phyloP scores from a whole-genome alignment of 2,797 vertebrate species.

The Antrozous pallidus region DNA sequence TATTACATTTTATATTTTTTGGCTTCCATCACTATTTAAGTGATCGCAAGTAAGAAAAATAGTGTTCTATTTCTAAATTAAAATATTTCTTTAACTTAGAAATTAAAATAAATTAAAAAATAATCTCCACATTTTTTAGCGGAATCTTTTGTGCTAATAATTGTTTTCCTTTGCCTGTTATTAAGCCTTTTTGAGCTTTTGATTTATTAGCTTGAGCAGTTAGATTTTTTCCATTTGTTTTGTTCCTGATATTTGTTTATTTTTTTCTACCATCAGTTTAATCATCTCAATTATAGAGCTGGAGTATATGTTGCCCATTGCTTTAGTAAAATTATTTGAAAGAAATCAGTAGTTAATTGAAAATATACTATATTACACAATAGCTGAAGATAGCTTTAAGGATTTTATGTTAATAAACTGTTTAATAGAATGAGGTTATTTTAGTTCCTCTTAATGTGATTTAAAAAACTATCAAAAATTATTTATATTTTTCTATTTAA shows the following conservation, averaged over 20 bases:
- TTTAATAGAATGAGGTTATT: background rate
- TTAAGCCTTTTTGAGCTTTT: background rate
- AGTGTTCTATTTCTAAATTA: background rate
- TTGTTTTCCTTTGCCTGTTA: background rate
- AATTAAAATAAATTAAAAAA: background rate
- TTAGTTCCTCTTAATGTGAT: background rate
- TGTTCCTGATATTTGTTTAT: background rate
- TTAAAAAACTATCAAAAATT: background rate
- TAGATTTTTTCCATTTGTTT: background rate
- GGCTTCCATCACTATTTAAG: background rate
- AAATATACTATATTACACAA: background rate
- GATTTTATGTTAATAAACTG: conserved; percentile 24
- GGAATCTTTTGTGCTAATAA: background rate
- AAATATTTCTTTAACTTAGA: conserved; percentile 1
- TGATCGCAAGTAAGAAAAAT: background rate
- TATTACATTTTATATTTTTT: background rate
- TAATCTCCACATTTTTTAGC: background rate
- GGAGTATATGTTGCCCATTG: background rate
- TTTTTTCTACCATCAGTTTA: conserved; percentile 34
- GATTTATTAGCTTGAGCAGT: background rate
- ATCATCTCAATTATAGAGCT: background rate
- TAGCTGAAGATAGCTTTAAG: background rate
- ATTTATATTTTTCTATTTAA: background rate
- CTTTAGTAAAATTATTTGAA: conserved; percentile 38
- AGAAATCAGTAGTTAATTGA: conserved; percentile 43